phyloP scores from a whole-genome alignment of 2,888 invertebrate genomes.

The Syritta pipiens region DNA sequence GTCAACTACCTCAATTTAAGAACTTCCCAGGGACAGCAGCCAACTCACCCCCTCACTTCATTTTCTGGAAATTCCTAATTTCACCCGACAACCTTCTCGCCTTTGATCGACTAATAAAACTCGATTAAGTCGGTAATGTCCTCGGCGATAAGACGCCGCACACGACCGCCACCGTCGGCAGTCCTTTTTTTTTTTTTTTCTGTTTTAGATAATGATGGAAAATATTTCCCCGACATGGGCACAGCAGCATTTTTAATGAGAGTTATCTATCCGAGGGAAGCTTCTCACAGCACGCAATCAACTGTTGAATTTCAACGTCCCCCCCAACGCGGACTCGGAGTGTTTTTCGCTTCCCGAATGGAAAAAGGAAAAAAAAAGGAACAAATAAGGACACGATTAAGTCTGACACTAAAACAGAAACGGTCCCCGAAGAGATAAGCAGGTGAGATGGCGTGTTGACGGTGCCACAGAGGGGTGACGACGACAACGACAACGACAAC shows the following conservation, averaged over 20 bases:
- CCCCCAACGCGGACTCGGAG: too few species aligned
- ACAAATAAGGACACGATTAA: constrained; percentile 46
- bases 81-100: constrained; percentile 32
- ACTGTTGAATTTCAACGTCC: constrained; percentile 62
- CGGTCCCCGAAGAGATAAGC: constrained; percentile 18
- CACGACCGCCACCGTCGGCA: constrained; percentile 1
- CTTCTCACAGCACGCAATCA: constrained; percentile 53
- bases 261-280: constrained; percentile 23
- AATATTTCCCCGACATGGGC: constrained; percentile 38
- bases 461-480: constrained; percentile 20
- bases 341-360: too few species aligned
- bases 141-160: constrained; percentile 23
- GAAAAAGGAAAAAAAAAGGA: background rate
- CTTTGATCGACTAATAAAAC: constrained; percentile 39
- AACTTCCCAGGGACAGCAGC: too few species aligned
- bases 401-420: constrained; percentile 46
- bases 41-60: too few species aligned
- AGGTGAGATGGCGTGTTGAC: constrained; percentile 48
- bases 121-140: constrained; percentile 35
- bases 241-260: constrained; percentile 51
- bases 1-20: too few species aligned
- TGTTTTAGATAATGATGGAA: too few species aligned
- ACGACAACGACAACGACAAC: background rate
- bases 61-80: constrained; percentile 6
- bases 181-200: background rate